These are phyloP conservation scores for Ceyx cyanopectus DNA, from an alignment of 2,113 vertebrate species.

Conservation along the genomic window DNA sequence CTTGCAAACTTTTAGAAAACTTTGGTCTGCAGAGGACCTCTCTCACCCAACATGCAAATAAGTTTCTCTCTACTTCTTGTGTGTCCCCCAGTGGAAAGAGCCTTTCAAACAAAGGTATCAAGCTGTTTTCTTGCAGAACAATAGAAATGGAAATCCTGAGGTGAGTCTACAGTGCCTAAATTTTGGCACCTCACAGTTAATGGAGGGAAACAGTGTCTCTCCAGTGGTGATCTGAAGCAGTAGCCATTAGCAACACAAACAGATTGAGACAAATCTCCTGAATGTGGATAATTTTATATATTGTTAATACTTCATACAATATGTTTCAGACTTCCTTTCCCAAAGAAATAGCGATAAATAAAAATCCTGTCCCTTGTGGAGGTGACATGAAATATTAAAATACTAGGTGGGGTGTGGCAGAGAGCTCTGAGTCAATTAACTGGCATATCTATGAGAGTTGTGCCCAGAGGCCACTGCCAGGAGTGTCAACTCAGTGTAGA, in stretches of 20 bases:
- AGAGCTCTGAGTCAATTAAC: background rate
- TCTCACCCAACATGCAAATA: background rate
- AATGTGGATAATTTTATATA: background rate
- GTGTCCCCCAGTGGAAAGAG: rapidly evolving
- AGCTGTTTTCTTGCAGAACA: background rate
- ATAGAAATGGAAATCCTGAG: background rate
- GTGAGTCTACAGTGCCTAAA: background rate
- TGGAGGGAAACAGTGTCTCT: background rate
- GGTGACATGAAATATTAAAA: background rate
- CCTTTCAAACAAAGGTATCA: background rate
- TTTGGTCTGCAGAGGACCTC: background rate
- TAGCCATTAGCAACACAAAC: background rate
- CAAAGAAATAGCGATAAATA: background rate
- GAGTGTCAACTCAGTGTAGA: background rate
- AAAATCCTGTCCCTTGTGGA: background rate
- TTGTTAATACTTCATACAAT: background rate
- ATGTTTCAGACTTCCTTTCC: background rate
- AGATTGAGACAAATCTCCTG: background rate
- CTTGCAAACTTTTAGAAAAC: background rate
- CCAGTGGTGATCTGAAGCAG: background rate
- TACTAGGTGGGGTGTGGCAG: background rate
- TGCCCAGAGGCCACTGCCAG: background rate
- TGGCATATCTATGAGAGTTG: background rate
- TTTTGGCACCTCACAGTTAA: background rate
- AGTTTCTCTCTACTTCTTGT: background rate